Base-by-base conservation (phyloP, 2,797 vertebrate species). In the Kryptolebias ocellatus region DNA sequence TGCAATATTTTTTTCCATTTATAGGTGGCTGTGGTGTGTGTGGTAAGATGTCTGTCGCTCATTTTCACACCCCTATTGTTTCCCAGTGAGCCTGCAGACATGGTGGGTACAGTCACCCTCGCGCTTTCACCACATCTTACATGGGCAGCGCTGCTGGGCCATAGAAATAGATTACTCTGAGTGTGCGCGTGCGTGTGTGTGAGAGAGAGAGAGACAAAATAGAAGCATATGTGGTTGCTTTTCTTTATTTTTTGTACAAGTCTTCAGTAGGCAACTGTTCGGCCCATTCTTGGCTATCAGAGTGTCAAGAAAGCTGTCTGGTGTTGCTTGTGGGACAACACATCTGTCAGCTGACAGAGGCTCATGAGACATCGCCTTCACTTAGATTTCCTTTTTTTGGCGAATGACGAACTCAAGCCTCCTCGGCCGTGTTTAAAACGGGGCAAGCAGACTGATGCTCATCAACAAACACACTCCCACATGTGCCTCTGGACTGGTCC, bases 21-120 rank as follows among this genome's bases (percentile, higher is more conserved):
- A 83, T 86, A 87, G 81, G 84, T 85, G 83, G 77, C 83, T 87
- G 86, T 39, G 83, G 86, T 83, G 71, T 83, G 81, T 87, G 87
- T 72, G 85, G 83, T 85, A 72, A 85, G 74, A 84, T 85, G 82
- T 79, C 77, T 88, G 87, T 84, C 79, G 67, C 72, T 86, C 77
- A 83, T 87, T 90, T 91, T 92, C 78, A 89, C 87, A 87, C 81
- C 69, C 74, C 69, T 83, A 85, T 91, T 91, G 84, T 91, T 92
- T 84, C 74, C 72, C 79, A 81, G 64, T 65, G 64, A 79, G 82
- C 70, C 78, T 75, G 83, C 87, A 89, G 81, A 87, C 83, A 81
- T 86, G 84, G 74, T 52, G 80, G 87, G 62, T 63, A 82, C 64
- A 82, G 74, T 70, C 54, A 50, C 64, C 62, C 73, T 71, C 11